phyloP scores from a whole-genome alignment of 2,888 invertebrate genomes.

The Trimorus sp. region DNA sequence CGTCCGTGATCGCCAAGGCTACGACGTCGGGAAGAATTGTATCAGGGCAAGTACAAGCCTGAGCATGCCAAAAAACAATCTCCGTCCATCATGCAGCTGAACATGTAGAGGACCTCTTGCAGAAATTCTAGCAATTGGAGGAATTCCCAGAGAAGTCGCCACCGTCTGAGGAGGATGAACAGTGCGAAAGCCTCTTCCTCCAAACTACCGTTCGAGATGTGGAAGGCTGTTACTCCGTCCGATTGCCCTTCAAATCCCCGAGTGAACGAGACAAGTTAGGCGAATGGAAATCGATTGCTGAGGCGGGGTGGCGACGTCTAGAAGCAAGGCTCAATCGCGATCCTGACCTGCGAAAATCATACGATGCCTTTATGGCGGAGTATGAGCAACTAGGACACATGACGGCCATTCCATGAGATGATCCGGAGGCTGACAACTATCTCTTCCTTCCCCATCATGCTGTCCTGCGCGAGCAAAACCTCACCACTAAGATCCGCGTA shows the following conservation, averaged over 20 bases:
- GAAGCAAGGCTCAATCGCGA: background rate
- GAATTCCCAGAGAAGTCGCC: background rate
- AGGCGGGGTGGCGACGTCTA: background rate
- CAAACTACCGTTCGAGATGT: background rate
- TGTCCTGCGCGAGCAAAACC: background rate
- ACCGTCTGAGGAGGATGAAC: background rate
- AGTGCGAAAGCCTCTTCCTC: background rate
- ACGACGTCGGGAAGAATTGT: no score
- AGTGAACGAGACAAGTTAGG: background rate
- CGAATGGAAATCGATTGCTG: background rate
- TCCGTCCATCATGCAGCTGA: no score
- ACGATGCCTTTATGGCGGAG: background rate
- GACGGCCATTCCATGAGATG: background rate
- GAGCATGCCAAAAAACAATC: no score
- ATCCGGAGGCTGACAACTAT: background rate
- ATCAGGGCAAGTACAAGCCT: no score
- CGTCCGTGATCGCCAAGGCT: no score
- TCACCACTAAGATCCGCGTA: background rate
- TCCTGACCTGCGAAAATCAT: background rate
- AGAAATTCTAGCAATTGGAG: background rate
- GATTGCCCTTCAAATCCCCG: background rate
- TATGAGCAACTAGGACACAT: background rate
- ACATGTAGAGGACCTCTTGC: background rate
- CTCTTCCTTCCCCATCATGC: slow-evolving; percentile 1
- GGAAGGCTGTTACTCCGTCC: background rate